Percentiles rank a stretch among this genome's conserved stretches.
Conservation (phyloP, 2,888 invertebrate genomes). For the Tenodera sinensis region DNA sequence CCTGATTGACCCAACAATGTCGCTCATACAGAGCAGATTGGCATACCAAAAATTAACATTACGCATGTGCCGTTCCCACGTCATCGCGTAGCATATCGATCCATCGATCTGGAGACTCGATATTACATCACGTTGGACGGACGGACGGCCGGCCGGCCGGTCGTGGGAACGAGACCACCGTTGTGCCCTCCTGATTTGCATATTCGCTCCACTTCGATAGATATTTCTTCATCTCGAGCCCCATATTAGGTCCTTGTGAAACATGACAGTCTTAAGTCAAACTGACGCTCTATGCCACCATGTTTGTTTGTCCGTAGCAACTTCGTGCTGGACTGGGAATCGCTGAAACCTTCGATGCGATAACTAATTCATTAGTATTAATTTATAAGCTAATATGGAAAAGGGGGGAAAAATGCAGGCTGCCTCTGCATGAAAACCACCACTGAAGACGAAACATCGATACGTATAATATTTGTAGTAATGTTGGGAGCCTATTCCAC, state of each 20-base stretch:
- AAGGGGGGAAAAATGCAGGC: too few relatives aligned
- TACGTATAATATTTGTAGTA: too few relatives aligned
- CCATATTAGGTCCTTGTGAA: not conserved
- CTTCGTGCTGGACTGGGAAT: not conserved
- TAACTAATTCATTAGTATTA: too few relatives aligned
- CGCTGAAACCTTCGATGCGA: not conserved
- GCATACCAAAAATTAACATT: not conserved
- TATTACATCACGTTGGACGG: not conserved
- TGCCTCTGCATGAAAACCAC: too few relatives aligned
- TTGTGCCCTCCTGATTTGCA: not conserved
- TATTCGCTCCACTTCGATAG: not conserved
- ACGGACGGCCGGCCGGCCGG: too few relatives aligned
- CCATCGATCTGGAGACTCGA: not conserved
- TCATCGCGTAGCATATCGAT: not conserved
- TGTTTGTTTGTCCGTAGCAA: not conserved
- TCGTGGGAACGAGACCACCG: not conserved
- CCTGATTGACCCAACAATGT: not conserved
- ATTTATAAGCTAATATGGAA: too few relatives aligned
- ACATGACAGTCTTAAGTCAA: not conserved
- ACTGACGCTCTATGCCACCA: not conserved
- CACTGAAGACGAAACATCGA: too few relatives aligned
- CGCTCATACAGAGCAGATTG: not conserved
- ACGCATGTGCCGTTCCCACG: not conserved
- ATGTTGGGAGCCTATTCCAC: too few relatives aligned
- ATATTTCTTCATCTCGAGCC: not conserved